Conservation (phyloP, 2,888 invertebrate species). For the Euplagia quadripunctaria region DNA sequence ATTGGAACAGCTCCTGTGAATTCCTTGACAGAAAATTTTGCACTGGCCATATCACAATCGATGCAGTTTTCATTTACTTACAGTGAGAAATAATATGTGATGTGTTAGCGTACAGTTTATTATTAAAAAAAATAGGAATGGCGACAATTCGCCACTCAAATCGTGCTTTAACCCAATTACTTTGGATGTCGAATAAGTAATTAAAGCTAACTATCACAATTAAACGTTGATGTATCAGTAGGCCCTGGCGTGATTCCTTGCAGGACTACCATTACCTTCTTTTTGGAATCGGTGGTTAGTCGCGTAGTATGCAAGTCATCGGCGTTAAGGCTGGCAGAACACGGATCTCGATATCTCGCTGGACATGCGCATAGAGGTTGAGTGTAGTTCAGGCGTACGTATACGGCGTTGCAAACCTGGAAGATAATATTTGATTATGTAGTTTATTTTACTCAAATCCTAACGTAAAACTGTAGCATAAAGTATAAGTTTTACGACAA, state of each 20-base stretch:
- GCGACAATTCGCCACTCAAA: too few species aligned
- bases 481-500: neutral
- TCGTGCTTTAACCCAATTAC: too few species aligned
- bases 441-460: neutral
- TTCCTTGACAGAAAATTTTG: too few species aligned
- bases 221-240: neutral
- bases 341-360: constrained; percentile 95
- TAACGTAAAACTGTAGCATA: neutral
- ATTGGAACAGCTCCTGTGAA: too few species aligned
- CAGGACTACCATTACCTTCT: constrained; percentile 87
- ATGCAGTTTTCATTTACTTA: too few species aligned
- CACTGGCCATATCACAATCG: too few species aligned
- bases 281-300: constrained; percentile 94
- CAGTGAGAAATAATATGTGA: too few species aligned
- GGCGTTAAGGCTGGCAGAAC: constrained; percentile 95
- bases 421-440: constrained; percentile 46
- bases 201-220: too few species aligned
- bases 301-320: constrained; percentile 97
- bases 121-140: too few species aligned
- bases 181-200: too few species aligned
- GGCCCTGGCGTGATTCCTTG: neutral
- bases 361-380: constrained; percentile 97
- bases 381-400: constrained; percentile 96
- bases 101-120: too few species aligned
- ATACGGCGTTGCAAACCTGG: constrained; percentile 97